Base-by-base conservation (phyloP, 2,797 vertebrate species). In the Eulemur rubriventer region DNA sequence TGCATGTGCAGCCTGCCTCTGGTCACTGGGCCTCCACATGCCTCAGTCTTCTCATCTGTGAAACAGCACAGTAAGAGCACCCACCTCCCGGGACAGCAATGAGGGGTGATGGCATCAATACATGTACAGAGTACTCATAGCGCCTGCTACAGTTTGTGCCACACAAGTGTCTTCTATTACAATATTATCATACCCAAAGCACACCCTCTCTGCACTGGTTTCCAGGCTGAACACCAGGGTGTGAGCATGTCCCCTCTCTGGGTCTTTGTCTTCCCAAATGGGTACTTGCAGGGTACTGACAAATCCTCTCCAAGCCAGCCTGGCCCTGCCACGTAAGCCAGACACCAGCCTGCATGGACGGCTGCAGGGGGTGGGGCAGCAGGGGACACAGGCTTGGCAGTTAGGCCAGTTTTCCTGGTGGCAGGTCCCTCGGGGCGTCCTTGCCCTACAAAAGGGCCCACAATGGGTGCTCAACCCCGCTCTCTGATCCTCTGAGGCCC, bases 71-170 rank as follows among this genome's bases (percentile, higher is more conserved):
- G 6, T 2, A 50, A 22, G 4, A 43, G 28, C 10, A 13, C 26
- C 38, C 4, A 30, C 48, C 22, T 69, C 20, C 18, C 0, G 0
- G 20, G 46, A 6, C 28, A 12, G 48, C 7, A 0, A 43, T 2
- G 24, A 22, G 46, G 28, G n/a, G 13, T 3, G 10, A 41, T 2
- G 0, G 6, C 0, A 0, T n/a, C 20, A 1, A 26, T 14, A 30
- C 0, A 0, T 2, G 22, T 2, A 17, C 12, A 30, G 24, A 0
- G 13, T 6, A 10, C 2, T 28, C 2, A 38, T 1, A n/a, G 50
- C 1, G 11, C 61, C 46, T 7, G n/a, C 48, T 33, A 18, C 2
- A 43, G 38, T 20, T 1, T 7, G 41, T 10, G 26, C 4, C 38
- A 13, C 2, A 2, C 0, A 5, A 22, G n/a, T 3, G 41, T 38